Evolutionary conservation across 2,888 invertebrate genomes (phyloP).

Genomic region (Orthosia gothica): DNA sequence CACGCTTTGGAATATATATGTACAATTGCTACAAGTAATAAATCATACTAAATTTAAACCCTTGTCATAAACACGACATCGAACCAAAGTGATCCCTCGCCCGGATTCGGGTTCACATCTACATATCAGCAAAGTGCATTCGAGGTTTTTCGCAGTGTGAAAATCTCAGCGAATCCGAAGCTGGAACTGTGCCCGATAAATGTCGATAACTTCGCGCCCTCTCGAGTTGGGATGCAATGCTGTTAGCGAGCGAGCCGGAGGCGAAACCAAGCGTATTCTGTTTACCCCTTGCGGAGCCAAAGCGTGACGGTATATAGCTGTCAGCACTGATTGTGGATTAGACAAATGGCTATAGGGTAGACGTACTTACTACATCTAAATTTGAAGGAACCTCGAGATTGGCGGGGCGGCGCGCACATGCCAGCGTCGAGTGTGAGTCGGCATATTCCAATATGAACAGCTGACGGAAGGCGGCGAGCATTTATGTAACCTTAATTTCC

Average conservation of each 20-base stretch:
- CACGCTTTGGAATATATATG: neutral
- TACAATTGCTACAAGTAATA: neutral
- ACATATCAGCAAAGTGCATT: slow-evolving; percentile 54
- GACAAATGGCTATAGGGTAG: slow-evolving; percentile 27
- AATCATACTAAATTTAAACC: slow-evolving; percentile 1
- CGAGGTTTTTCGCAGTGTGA: slow-evolving; percentile 20
- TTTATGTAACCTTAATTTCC: slow-evolving; percentile 53
- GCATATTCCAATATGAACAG: slow-evolving; percentile 42
- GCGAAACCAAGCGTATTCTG: slow-evolving; percentile 14
- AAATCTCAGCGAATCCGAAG: slow-evolving; percentile 40
- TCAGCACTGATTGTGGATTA: slow-evolving; percentile 33
- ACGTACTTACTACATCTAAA: slow-evolving; percentile 2
- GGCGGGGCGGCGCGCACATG: neutral
- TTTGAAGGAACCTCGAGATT: slow-evolving; percentile 1
- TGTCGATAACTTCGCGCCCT: slow-evolving; percentile 52
- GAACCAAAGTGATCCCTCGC: neutral
- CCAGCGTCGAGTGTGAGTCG: slow-evolving; percentile 18
- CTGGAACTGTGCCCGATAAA: slow-evolving; percentile 57
- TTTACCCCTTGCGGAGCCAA: slow-evolving; percentile 14
- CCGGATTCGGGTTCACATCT: slow-evolving; percentile 6
- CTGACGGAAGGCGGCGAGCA: slow-evolving; percentile 30
- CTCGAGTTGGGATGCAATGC: slow-evolving; percentile 29
- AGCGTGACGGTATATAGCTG: slow-evolving; percentile 24
- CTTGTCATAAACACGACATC: neutral
- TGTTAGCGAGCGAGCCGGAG: slow-evolving; percentile 21